Evolutionary conservation across 1,140 invertebrate genomes (phyloP), one percentile per base, ranked within the genome.

Genomic region (Dendrolimus kikuchii): DNA sequence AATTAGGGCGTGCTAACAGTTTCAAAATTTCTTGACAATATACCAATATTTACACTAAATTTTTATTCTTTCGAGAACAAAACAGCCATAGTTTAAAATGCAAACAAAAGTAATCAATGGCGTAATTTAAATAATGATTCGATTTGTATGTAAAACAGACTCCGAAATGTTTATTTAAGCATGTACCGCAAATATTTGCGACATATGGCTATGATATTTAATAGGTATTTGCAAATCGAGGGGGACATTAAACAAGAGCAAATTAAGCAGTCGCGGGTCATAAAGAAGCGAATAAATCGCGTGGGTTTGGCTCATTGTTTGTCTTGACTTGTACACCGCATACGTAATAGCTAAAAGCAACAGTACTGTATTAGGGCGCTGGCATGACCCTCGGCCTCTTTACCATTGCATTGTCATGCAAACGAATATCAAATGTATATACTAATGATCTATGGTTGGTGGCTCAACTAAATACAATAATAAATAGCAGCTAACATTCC

Each of bases 301-400:
- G 64, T 80, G 69, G 77, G 79, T 70, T 61, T 70, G 74, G 76
- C 62, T 55, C 68, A 76, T 81, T 76, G 77, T 83, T 70, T 68
- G 65, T 56, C 55, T 46, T 65, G 55, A 55, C 57, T 57, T 60
- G 60, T 41, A 44, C 39, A 57, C 53, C 47, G 57, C 55, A 64
- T 68, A 71, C 55, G 62, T 57, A 55, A 70, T 56, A 23, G 44
- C 49, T 62, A 51, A 46, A 55, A 60, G 52, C 54, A 46, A 46
- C 54, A 53, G 63, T 51, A 61, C 43, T 66, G 63, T 55, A 66
- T 77, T 74, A 75, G 71, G 73, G 71, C 73, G 72, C 61, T 59
- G 55, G 63, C 67, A 57, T 67, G 71, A 84, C 77, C 78, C 72
- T 67, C 70, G 73, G 73, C 77, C 71, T 75, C 70, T 53, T 71